phyloP scores from a whole-genome alignment of 2,797 vertebrate species.

The Pseudochromis fuscus region DNA sequence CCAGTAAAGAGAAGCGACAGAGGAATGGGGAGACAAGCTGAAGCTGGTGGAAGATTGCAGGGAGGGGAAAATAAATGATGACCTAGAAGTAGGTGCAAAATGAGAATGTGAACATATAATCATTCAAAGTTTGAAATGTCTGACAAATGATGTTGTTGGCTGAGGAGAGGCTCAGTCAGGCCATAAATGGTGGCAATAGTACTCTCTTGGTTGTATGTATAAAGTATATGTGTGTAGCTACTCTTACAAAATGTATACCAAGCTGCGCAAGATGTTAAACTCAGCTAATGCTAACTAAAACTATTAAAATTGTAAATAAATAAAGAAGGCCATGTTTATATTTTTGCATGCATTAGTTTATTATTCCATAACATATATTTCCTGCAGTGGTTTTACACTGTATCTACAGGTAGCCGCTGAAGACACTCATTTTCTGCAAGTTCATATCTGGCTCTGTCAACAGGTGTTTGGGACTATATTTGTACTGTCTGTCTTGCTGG shows the following conservation, averaged over 20 bases:
- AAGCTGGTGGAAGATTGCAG: conserved; percentile 21
- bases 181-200: neutral
- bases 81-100: conserved; percentile 28
- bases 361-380: too few species aligned
- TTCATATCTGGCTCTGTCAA: too few species aligned
- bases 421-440: neutral
- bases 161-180: neutral
- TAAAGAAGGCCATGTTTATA: too few species aligned
- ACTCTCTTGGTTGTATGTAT: neutral
- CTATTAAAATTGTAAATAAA: too few species aligned
- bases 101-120: conserved; percentile 17
- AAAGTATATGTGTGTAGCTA: neutral
- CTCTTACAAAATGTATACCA: neutral
- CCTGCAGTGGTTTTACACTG: too few species aligned
- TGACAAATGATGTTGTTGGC: conserved; percentile 10
- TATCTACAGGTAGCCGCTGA: too few species aligned
- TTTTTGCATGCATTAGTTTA: too few species aligned
- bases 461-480: too few species aligned
- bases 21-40: conserved; percentile 13
- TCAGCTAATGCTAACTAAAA: too few species aligned
- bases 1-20: conserved; percentile 61
- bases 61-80: conserved; percentile 40
- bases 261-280: too few species aligned
- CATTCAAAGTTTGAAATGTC: conserved; percentile 22
- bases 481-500: too few species aligned